These are phyloP conservation scores for Galaxea fascicularis DNA, from an alignment of 92 coral and sea anemone genomes.

Conservation along the genomic window DNA sequence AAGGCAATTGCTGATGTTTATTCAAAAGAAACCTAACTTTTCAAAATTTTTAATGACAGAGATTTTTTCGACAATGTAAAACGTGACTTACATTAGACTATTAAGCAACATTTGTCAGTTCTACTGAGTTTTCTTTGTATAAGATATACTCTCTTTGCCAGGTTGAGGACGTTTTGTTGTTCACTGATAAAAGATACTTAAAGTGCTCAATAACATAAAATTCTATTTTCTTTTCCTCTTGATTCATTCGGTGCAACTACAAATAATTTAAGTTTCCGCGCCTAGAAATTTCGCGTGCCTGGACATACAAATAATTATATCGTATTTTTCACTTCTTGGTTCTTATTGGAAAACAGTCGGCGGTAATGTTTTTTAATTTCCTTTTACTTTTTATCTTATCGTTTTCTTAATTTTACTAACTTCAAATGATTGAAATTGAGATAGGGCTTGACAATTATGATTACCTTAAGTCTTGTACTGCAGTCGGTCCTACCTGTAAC, in stretches of 20 bases:
- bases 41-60: not conserved
- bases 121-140: too few species aligned
- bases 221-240: too few species aligned
- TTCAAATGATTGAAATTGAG: not conserved
- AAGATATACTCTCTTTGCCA: too few species aligned
- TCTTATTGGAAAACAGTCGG: constrained; percentile 33
- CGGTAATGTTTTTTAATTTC: constrained; percentile 43
- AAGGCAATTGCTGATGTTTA: not conserved
- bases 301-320: not conserved
- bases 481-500: not conserved
- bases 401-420: not conserved
- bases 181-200: too few species aligned
- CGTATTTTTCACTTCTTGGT: not conserved
- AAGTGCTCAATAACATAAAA: too few species aligned
- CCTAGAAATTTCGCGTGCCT: not conserved
- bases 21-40: not conserved
- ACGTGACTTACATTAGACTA: not conserved
- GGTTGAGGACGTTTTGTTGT: too few species aligned
- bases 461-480: not conserved
- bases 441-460: not conserved
- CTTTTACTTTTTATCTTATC: constrained; percentile 17
- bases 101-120: not conserved
- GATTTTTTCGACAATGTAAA: not conserved
- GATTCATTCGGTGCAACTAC: not conserved
- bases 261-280: not conserved